Percentiles rank a stretch among this genome's conserved stretches.
Evolutionary conservation across 2,113 vertebrate genomes (phyloP).

Genomic region (Deroptyus accipitrinus): DNA sequence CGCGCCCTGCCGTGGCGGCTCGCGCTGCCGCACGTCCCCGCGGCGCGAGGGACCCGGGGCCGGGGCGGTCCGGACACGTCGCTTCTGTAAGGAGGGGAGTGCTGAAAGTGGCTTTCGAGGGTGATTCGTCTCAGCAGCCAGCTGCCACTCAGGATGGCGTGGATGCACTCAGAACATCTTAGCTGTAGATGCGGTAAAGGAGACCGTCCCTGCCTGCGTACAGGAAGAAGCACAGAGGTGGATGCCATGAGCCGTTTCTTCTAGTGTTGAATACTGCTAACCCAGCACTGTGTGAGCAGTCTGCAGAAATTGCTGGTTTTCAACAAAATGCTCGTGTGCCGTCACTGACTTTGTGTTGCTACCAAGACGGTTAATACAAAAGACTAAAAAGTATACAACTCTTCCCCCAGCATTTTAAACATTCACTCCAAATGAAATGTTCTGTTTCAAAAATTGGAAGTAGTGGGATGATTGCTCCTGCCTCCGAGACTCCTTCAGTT

Average conservation of each 20-base stretch:
- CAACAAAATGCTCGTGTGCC: not conserved
- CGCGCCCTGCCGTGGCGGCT: too few relatives aligned
- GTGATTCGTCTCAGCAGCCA: not conserved
- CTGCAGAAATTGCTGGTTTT: not conserved
- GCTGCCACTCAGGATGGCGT: fast-evolving
- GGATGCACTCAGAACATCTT: fast-evolving
- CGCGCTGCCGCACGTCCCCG: too few relatives aligned
- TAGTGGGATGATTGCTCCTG: not conserved
- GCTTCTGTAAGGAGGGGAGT: not conserved
- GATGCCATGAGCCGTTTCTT: not conserved
- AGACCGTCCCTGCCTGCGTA: fast-evolving
- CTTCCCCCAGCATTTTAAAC: not conserved
- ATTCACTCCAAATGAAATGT: not conserved
- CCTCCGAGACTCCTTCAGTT: not conserved
- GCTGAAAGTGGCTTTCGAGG: not conserved
- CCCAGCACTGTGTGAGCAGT: not conserved
- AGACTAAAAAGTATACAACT: not conserved
- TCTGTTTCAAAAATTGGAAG: not conserved
- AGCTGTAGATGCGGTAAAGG: fast-evolving
- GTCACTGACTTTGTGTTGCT: not conserved
- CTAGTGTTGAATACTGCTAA: not conserved
- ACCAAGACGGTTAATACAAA: not conserved
- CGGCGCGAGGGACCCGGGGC: too few relatives aligned
- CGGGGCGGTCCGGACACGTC: fast-evolving
- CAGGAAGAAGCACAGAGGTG: not conserved